Evolutionary conservation across 2,888 invertebrate species (phyloP), one percentile per base, ranked within the genome.

Genomic region (Drosophila nr. perissopoda): DNA sequence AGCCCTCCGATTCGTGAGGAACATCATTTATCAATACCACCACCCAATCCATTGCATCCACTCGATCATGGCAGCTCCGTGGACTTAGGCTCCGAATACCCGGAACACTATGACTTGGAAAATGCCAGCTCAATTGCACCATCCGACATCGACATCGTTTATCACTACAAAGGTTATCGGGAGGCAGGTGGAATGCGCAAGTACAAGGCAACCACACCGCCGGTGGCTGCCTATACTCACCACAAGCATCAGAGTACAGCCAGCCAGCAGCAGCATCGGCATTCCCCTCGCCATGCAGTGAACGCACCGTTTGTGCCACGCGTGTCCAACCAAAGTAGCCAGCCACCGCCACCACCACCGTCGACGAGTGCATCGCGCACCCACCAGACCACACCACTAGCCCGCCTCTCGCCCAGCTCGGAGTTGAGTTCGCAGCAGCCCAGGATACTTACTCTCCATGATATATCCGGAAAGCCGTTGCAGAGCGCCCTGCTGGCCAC

Each of bases 101-200:
- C 98, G 0, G 98, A 98, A 92, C 98, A 98, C 92, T 99, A 99
- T 91, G 99, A 99, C 92, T 94, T 99, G 73, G 99, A 99, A 94
- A 99, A 99, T 93, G 98, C 99, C 2, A 98, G 98, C 92, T 98
- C 98, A 0, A 99, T 99, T 82, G 99, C 99, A 0, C 99, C 99
- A 0, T 98, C 98, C 3, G 99, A 99, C 91, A 98, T 98, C 79
- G 99, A 99, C 91, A 97, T 99, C 76, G 98, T 98, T 16, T 98
- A 98, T 90, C 99, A 99, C 92, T 99, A 99, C 92, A 98, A 98
- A 94, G 98, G 97, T 16, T 98, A 97, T 92, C 94, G 98, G 33
- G 98, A 98, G 93, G 96, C 95, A 54, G 95, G 95, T 3, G 97
- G 97, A 1, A 95, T 96, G 73, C 94, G 97, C 52, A 98, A 97